phyloP scores from a whole-genome alignment of 2,888 invertebrate species.

The Phoenoteleia sp. region DNA sequence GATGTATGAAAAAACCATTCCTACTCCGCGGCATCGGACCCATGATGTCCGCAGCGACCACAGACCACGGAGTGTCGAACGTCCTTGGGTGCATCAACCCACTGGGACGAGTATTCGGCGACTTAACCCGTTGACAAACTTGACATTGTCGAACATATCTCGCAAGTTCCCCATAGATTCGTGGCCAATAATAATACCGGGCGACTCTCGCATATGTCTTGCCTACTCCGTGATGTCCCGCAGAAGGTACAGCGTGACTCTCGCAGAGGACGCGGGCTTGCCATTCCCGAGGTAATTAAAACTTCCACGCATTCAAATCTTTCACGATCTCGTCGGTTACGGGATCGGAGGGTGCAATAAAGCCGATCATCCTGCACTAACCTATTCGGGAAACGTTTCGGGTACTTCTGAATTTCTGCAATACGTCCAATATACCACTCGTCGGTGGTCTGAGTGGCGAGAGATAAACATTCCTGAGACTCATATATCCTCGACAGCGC shows the following conservation, averaged over 20 bases:
- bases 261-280: not conserved
- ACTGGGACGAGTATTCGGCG: not conserved
- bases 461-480: not conserved
- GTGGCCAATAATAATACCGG: constrained; percentile 2
- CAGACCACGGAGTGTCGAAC: constrained; percentile 34
- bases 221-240: not conserved
- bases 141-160: not conserved
- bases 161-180: not conserved
- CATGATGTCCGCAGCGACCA: constrained; percentile 18
- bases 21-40: constrained; percentile 27
- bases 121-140: not conserved
- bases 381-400: not conserved
- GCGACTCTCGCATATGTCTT: not conserved
- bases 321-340: not conserved
- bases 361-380: not conserved
- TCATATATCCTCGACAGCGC: constrained; percentile 62
- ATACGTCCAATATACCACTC: not conserved
- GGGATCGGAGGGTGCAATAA: not conserved
- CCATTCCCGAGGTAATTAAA: not conserved
- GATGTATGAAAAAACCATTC: constrained; percentile 5
- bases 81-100: constrained; percentile 23
- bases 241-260: not conserved
- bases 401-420: not conserved
- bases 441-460: not conserved
- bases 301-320: not conserved